Base-by-base conservation (phyloP, 2,797 vertebrate species). In the Sebastes steindachneri region DNA sequence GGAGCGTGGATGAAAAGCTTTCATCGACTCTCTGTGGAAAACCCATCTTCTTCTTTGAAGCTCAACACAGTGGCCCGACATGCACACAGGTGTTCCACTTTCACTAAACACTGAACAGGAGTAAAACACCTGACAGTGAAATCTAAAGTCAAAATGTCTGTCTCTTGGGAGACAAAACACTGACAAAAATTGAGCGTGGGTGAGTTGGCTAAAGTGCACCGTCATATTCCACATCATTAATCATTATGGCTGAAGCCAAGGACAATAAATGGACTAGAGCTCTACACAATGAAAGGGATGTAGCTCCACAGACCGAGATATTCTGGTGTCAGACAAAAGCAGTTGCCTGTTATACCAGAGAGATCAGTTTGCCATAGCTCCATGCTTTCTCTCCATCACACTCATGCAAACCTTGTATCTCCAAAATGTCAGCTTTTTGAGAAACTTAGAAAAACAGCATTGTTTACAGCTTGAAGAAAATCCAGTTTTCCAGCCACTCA, bases 11-110 rank as follows among this genome's bases (percentile, higher is more conserved):
- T 89, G 88, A 93, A 92, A 90, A 84, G 88, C 91, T 92, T 90
- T 89, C 91, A 92, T 90, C 86, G 28, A 4, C 70, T 73, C 85
- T 82, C 63, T 10, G 53, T 55, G 72, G 84, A 91, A 86, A 90
- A 86, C 73, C 79, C 37, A 67, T 60, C 68, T 84, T 79, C 57
- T 66, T 81, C 89, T 90, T 91, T 92, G 89, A 91, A 93, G 85
- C 73, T 80, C 73, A 26, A 59, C 81, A 53, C 72, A 29, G 79
- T 37, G 73, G 86, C 53, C 82, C 74, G 8, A 66, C 75, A 5
- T 80, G 79, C 68, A 67, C 77, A 83, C 89, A 93, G 91, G 88
- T 93, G 91, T 85, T 88, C 80, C 62, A 90, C 88, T 91, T 93
- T 94, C 85, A 73, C 88, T 66, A 6, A 66, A 77, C 63, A 35